A percentile compares a stretch with the other conserved stretches of the same genome.
Conservation (phyloP, 2,113 vertebrate genomes). For the Nematolebias whitei region DNA sequence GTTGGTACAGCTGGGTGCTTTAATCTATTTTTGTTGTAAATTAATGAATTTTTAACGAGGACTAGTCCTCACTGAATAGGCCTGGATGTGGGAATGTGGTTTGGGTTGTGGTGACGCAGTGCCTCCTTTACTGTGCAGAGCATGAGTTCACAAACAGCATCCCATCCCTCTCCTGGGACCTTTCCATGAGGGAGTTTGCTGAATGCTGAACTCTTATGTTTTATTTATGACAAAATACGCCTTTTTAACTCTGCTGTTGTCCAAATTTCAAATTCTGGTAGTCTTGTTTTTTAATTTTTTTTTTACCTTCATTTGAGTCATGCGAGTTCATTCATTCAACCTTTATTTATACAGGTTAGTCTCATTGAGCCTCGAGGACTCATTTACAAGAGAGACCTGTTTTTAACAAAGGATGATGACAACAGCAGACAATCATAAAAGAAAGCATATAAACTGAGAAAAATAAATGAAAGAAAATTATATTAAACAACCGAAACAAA, state of each 20-base stretch:
- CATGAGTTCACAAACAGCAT: constrained; percentile 74
- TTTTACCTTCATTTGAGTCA: constrained; percentile 43
- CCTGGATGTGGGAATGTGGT: constrained; percentile 66
- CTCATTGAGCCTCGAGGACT: too few species aligned
- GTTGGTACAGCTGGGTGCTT: constrained; percentile 74
- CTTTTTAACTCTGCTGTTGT: constrained; percentile 73
- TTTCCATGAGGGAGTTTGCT: constrained; percentile 67
- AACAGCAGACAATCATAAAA: too few species aligned
- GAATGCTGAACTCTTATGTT: constrained; percentile 76
- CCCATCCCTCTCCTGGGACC: constrained; percentile 67
- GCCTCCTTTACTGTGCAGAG: constrained; percentile 71
- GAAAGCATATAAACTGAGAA: too few species aligned
- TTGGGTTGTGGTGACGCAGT: constrained; percentile 63
- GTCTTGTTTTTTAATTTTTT: constrained; percentile 47
- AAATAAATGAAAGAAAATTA: too few species aligned
- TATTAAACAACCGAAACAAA: too few species aligned
- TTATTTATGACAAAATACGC: constrained; percentile 80
- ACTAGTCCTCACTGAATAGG: constrained; percentile 70
- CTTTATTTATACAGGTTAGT: too few species aligned
- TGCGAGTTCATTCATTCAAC: too few species aligned
- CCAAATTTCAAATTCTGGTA: constrained; percentile 66
- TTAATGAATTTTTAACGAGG: constrained; percentile 82
- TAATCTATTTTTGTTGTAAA: constrained; percentile 83
- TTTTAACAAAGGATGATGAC: too few species aligned
- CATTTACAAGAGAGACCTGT: too few species aligned